Evolutionary conservation across 2,888 invertebrate species (phyloP), one percentile per base, ranked within the genome.

Genomic region (Drosophila gaucha): DNA sequence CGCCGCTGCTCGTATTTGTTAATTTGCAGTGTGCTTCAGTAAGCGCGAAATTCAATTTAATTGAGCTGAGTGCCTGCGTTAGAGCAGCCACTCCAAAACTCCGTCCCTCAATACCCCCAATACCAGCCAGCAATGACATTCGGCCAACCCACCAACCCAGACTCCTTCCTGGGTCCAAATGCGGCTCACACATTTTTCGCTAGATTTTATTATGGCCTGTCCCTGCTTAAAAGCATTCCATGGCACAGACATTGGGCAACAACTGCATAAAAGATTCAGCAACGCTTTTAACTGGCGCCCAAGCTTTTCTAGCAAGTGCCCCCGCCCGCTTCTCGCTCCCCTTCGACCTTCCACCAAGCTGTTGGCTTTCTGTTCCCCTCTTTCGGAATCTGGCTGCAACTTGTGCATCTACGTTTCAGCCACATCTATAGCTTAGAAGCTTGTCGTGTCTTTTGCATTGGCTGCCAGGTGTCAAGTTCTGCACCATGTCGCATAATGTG

Each of bases 31-130:
- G 84, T 89, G 88, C 88, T 89, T 86, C 84, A 78, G 86, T 82
- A 74, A 88, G 89, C 89, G 78, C 83, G 86, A 89, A 88, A 89
- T 88, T 88, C 80, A 82, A 88, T 88, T 89, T 88, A 88, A 88
- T 89, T 88, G 89, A 88, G 88, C 84, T 88, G 84, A 86, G 88
- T 88, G 88, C 86, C 74, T 67, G 65, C 62, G 36, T 50, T 60
- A 65, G 55, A 59, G 52, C 65, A 54, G 22, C 56, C 49, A 43
- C 44, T 28, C 43, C 33, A 24, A 8, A 28, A 30, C 26, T 22
- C 31, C 38, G n/a, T 35, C 50, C 43, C 38, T 16, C 14, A 20
- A 12, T 14, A 9, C 6, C 22, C 22, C 35, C 43, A 58, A n/a
- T n/a, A n/a, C n/a, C n/a, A n/a, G n/a, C n/a, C n/a, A n/a, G n/a